These are phyloP conservation scores for Drosophila glabriapex DNA, from an alignment of 2,888 invertebrate genomes.

Conservation along the genomic window DNA sequence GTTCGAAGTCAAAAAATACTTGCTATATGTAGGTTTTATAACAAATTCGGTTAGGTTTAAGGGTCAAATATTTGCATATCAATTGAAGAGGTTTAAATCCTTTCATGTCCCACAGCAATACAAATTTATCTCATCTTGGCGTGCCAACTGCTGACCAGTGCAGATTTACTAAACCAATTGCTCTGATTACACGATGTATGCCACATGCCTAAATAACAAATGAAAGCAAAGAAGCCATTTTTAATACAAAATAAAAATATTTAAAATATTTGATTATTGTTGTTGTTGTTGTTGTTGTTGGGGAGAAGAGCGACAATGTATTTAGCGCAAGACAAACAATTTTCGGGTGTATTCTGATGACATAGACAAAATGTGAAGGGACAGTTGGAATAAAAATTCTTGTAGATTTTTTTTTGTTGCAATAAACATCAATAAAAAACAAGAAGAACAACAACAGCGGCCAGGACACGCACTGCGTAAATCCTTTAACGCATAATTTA, in stretches of 20 bases:
- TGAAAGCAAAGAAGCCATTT: not conserved
- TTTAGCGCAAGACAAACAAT: not conserved
- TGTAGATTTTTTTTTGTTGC: slow-evolving; percentile 33
- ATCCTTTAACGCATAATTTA: slow-evolving; percentile 75
- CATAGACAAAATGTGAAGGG: slow-evolving; percentile 4
- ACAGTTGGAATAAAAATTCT: slow-evolving; percentile 24
- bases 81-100: slow-evolving; percentile 26
- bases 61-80: slow-evolving; percentile 36
- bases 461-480: slow-evolving; percentile 51
- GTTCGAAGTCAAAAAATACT: slow-evolving; percentile 6
- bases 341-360: not conserved
- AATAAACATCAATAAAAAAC: slow-evolving; percentile 34
- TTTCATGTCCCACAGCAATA: not conserved
- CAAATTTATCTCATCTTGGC: not conserved
- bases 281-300: not conserved
- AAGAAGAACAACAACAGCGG: slow-evolving; percentile 9
- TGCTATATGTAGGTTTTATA: slow-evolving; percentile 3
- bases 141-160: not conserved
- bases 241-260: not conserved
- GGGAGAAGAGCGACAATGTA: not conserved
- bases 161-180: not conserved
- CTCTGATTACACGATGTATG: not conserved
- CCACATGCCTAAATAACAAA: not conserved
- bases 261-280: not conserved
- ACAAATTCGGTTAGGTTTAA: slow-evolving; percentile 13